Evolutionary conservation across 2,797 vertebrate species (phyloP).

Genomic region (Trachops cirrhosus): DNA sequence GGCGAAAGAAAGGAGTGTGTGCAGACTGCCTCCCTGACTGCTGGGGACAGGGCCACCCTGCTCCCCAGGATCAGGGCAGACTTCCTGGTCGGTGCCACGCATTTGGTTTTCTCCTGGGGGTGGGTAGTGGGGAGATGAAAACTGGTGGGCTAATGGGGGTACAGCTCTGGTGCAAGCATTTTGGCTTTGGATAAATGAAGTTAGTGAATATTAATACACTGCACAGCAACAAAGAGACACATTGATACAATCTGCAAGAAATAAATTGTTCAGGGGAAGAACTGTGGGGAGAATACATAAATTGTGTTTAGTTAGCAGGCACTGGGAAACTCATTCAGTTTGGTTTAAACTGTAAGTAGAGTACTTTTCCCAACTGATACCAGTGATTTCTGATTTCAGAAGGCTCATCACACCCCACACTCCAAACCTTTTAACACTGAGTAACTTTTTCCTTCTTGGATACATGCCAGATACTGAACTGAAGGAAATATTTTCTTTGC

Average conservation of each 20-base stretch:
- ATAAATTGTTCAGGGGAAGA: neutral
- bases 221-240: neutral
- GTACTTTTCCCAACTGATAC: neutral
- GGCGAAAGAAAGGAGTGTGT: conserved; percentile 13
- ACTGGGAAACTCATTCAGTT: neutral
- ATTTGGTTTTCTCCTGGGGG: neutral
- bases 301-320: neutral
- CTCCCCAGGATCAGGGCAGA: neutral
- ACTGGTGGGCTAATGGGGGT: neutral
- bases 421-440: neutral
- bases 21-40: neutral
- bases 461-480: neutral
- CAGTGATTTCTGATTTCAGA: neutral
- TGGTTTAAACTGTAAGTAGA: neutral
- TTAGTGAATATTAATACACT: neutral
- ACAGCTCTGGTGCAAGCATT: neutral
- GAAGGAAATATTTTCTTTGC: conserved; percentile 34
- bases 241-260: neutral
- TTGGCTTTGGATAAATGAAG: neutral
- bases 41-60: too few relatives aligned
- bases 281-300: neutral
- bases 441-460: neutral
- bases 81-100: neutral
- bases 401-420: neutral
- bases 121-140: neutral